These are phyloP conservation scores for Pseudoips prasinana DNA, from an alignment of 2,888 invertebrate genomes.

Conservation along the genomic window DNA sequence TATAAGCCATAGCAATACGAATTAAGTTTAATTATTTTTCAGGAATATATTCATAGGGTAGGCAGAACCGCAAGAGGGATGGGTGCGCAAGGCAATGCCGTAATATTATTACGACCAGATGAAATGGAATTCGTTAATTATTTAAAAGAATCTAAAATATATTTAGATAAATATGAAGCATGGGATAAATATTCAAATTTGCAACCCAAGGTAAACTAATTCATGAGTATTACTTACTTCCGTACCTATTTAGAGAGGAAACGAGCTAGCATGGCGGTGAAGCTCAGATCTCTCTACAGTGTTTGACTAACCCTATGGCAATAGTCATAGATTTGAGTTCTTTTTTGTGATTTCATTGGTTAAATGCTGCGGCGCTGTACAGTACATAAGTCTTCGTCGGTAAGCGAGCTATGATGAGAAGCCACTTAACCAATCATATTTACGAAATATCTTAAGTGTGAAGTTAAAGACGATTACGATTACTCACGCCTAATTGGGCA, in stretches of 20 bases:
- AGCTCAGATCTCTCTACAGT: too few relatives aligned
- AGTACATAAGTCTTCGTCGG: too few relatives aligned
- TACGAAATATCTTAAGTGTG: too few relatives aligned
- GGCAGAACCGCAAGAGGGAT: slow-evolving; percentile 98
- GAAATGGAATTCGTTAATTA: slow-evolving; percentile 96
- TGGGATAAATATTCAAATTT: slow-evolving; percentile 67
- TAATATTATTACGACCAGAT: slow-evolving; percentile 94
- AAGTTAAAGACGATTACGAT: too few relatives aligned
- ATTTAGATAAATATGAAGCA: slow-evolving; percentile 90
- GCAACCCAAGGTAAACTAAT: slow-evolving; percentile 61
- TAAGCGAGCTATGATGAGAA: too few relatives aligned
- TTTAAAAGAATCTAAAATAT: slow-evolving; percentile 94
- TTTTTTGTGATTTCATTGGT: too few relatives aligned
- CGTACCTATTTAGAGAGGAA: neutral
- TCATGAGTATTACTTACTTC: neutral
- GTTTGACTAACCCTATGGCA: too few relatives aligned
- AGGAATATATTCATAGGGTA: slow-evolving; percentile 99
- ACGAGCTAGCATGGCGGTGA: too few relatives aligned
- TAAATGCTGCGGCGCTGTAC: too few relatives aligned
- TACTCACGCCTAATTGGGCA: too few relatives aligned
- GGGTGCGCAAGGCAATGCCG: slow-evolving; percentile 94
- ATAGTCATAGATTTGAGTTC: too few relatives aligned
- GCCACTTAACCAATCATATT: too few relatives aligned
- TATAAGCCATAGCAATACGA: neutral
- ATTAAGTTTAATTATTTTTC: slow-evolving; percentile 31